phyloP scores from a whole-genome alignment of 2,797 vertebrate genomes.

The Anniella stebbinsi region DNA sequence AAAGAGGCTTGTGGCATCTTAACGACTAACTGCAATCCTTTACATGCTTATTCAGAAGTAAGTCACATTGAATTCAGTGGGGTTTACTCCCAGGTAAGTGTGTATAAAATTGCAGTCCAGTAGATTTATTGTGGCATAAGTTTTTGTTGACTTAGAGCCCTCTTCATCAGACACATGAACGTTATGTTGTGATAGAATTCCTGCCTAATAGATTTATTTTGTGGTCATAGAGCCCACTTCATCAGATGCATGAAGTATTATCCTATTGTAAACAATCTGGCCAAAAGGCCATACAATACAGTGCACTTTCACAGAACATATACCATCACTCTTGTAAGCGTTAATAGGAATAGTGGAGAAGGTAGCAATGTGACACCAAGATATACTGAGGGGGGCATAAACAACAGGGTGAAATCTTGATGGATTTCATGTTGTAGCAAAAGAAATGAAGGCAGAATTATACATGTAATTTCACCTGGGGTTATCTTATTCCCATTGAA shows the following conservation, averaged over 20 bases:
- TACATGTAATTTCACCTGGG: background rate
- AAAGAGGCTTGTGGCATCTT: background rate
- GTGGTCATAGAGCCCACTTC: background rate
- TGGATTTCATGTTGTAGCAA: slow-evolving; percentile 7
- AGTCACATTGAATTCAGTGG: background rate
- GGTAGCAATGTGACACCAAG: background rate
- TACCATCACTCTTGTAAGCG: background rate
- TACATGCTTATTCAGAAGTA: too few relatives aligned
- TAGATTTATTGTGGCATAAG: background rate
- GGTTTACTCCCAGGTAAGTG: background rate
- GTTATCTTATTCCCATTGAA: slow-evolving; percentile 32
- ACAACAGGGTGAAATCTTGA: slow-evolving; percentile 4
- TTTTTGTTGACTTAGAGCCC: background rate
- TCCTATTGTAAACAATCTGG: background rate
- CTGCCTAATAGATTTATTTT: background rate
- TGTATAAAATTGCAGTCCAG: background rate
- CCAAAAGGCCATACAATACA: background rate
- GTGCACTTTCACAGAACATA: background rate
- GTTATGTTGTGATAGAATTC: background rate
- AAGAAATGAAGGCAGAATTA: slow-evolving; percentile 29
- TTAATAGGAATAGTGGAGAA: background rate
- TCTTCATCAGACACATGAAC: background rate
- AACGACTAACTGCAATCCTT: background rate
- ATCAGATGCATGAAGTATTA: background rate
- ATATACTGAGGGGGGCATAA: background rate